phyloP scores from a whole-genome alignment of 2,888 invertebrate genomes.

The Sarcophaga subvicina region DNA sequence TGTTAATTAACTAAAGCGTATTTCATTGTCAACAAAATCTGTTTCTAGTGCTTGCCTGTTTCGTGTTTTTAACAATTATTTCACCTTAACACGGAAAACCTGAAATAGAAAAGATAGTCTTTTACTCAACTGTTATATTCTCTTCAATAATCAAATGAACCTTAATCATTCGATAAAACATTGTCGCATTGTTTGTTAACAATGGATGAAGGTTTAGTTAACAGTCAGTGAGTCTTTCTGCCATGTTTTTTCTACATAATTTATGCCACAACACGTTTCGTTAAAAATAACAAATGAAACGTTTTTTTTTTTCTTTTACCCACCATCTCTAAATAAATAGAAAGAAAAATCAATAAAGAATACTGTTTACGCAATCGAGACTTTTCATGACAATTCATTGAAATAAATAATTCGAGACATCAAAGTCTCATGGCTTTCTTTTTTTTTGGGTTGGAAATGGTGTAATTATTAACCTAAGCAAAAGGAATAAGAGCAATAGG shows the following conservation, averaged over 20 bases:
- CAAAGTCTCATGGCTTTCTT: too few species aligned
- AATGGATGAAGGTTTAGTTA: slow-evolving; percentile 35
- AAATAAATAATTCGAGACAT: too few species aligned
- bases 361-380: too few species aligned
- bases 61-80: slow-evolving; percentile 30
- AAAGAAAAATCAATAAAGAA: background rate
- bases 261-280: slow-evolving; percentile 78
- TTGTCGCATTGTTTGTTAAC: slow-evolving; percentile 56
- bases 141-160: slow-evolving; percentile 38
- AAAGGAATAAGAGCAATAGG: slow-evolving; percentile 3
- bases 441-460: slow-evolving; percentile 5
- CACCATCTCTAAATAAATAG: background rate
- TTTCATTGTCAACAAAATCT: slow-evolving; percentile 42
- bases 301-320: background rate
- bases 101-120: slow-evolving; percentile 20
- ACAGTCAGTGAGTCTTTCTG: slow-evolving; percentile 36
- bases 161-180: slow-evolving; percentile 60
- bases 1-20: slow-evolving; percentile 34
- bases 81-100: slow-evolving; percentile 50
- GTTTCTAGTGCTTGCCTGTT: slow-evolving; percentile 16
- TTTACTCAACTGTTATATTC: slow-evolving; percentile 9
- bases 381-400: too few species aligned
- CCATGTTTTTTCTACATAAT: slow-evolving; percentile 68
- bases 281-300: slow-evolving; percentile 2
- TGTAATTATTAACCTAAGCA: background rate